Evolutionary conservation across 2,113 vertebrate species (phyloP).

Genomic region (Oncorhynchus masou): DNA sequence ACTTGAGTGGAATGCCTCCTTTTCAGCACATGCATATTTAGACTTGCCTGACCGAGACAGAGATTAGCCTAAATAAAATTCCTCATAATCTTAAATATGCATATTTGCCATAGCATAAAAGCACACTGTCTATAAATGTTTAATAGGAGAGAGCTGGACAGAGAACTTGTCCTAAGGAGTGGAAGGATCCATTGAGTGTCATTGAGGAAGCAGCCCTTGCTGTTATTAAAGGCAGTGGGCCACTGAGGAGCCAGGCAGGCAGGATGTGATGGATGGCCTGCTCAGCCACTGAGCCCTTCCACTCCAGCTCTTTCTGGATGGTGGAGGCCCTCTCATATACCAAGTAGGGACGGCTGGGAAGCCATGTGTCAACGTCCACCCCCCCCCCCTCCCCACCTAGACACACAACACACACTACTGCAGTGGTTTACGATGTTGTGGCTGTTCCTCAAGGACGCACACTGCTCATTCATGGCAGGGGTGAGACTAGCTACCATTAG

Average conservation of each 20-base stretch:
- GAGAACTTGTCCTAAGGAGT: neutral
- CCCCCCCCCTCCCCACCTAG: too few relatives aligned
- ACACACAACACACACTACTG: too few relatives aligned
- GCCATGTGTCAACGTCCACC: too few relatives aligned
- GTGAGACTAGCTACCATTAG: conserved; percentile 5
- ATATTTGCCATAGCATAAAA: neutral
- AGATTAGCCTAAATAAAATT: neutral
- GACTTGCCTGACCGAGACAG: neutral
- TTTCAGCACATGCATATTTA: neutral
- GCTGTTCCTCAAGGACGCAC: conserved; percentile 6
- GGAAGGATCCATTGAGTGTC: conserved; percentile 5
- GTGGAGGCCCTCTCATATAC: conserved; percentile 18
- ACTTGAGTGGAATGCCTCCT: neutral
- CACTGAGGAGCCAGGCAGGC: neutral
- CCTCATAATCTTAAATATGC: neutral
- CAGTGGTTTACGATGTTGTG: too few relatives aligned
- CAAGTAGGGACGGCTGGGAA: too few relatives aligned
- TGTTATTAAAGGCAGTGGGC: conserved; percentile 22
- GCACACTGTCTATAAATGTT: neutral
- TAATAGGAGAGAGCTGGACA: neutral
- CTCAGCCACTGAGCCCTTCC: too few relatives aligned
- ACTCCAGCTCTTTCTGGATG: too few relatives aligned
- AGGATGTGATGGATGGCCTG: neutral
- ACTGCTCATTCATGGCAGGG: neutral
- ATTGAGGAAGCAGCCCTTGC: conserved; percentile 15